Conservation (phyloP, 1,140 invertebrate species). For the Sogatella furcifera region DNA sequence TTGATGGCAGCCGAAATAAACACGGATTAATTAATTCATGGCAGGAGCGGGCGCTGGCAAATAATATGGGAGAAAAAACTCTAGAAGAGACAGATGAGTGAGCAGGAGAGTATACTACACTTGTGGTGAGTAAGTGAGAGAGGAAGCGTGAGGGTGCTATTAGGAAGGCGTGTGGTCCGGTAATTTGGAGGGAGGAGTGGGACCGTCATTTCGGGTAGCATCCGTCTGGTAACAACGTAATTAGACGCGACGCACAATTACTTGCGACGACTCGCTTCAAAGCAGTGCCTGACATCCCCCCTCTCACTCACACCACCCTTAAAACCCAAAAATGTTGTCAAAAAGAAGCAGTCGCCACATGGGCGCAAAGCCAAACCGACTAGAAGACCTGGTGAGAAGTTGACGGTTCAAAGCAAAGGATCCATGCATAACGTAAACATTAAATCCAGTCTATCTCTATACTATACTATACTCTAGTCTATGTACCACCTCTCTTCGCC, state of each 20-base stretch:
- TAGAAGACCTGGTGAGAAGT: neutral
- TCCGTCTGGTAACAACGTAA: neutral
- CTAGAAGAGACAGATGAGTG: neutral
- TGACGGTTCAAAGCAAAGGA: neutral
- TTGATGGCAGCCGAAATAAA: neutral
- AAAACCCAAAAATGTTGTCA: no score
- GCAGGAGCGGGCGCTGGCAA: no score
- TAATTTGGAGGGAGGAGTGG: neutral
- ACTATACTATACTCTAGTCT: no score
- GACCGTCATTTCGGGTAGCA: neutral
- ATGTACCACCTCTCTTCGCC: no score
- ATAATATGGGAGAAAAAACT: no score
- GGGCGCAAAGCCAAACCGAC: neutral
- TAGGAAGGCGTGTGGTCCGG: neutral
- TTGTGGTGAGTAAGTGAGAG: no score
- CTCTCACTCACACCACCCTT: no score
- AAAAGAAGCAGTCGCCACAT: neutral
- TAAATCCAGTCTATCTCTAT: neutral
- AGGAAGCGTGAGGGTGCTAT: neutral
- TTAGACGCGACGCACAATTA: slow-evolving; percentile 1
- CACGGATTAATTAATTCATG: no score
- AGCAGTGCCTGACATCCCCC: neutral
- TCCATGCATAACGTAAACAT: slow-evolving; percentile 1
- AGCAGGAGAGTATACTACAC: no score
- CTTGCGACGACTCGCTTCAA: slow-evolving; percentile 2